Base-by-base conservation (phyloP, 1,140 invertebrate genomes). In the Apolygus lucorum region DNA sequence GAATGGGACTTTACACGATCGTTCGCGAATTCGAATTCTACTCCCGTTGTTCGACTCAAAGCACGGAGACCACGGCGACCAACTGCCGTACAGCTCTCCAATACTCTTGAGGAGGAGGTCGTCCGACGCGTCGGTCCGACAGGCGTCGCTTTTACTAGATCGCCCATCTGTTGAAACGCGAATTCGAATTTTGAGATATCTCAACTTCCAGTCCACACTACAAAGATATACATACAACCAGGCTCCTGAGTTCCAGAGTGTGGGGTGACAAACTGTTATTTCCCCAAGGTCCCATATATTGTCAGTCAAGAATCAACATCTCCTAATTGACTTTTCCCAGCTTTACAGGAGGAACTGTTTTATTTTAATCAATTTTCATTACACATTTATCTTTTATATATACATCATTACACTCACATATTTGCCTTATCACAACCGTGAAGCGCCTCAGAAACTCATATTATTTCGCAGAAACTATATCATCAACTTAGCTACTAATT, bases 1-100 rank as follows among this genome's bases (percentile, higher is more conserved):
- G 2, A 59, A 34, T 14, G 26, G 68, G 17, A 49, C n/a, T 70
- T 28, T 59, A 25, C 67, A 68, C 27, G 26, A 27, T 29, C 52
- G 52, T 49, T 63, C 62, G 25, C 68, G 29, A 28, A 69, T 49
- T 69, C 34, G 59, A 17, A 64, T 59, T 22, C 22, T 14, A 24
- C 54, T 59, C 4, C 54, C 11, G 54, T 59, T 59, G 11, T 59
- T 8, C 2, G 54, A 59, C 22, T 59, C 54, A 22, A 59, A 59
- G 22, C 54, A 59, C 11, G 54, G 54, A 14, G 54, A 59, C 54
- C 54, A 59, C 11, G 54, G 13, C 2, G 54, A 59, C 54, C 54
- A 59, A 21, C 22, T 21, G 54, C 54, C 54, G 22, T 59, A 59
- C 11, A 59, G 54, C 54, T 59, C 54, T 8, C 8, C 22, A 4